These are phyloP conservation scores for Abramis brama DNA, from an alignment of 2,113 vertebrate species.

Conservation along the genomic window DNA sequence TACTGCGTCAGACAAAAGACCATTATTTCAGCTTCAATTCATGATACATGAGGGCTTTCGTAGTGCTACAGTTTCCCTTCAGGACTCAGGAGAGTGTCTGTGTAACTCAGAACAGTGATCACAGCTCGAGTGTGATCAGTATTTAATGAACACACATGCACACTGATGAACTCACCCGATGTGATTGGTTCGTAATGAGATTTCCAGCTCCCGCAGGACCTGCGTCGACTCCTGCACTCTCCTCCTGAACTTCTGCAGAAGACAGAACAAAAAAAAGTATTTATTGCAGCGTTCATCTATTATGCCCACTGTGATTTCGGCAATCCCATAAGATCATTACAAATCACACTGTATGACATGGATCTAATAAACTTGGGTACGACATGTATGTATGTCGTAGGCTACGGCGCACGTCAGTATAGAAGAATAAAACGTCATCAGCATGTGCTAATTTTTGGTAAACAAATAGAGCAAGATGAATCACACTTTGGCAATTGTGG, in stretches of 20 bases:
- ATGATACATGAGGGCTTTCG: not conserved
- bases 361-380: too few species aligned
- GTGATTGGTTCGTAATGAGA: constrained; percentile 96
- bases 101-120: not conserved
- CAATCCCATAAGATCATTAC: too few species aligned
- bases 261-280: constrained; percentile 1
- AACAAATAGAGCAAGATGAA: too few species aligned
- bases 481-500: too few species aligned
- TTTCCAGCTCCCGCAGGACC: constrained; percentile 97
- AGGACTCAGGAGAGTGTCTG: constrained; percentile 1
- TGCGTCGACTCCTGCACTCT: constrained; percentile 98
- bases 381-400: too few species aligned
- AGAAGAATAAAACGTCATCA: too few species aligned
- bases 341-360: too few species aligned
- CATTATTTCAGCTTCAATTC: not conserved
- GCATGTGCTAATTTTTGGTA: too few species aligned
- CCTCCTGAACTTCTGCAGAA: constrained; percentile 91
- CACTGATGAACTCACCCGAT: constrained; percentile 87
- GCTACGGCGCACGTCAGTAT: too few species aligned
- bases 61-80: not conserved
- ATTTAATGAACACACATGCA: constrained; percentile 40
- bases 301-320: not conserved
- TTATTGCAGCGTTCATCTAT: not conserved
- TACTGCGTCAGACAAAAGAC: not conserved
- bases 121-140: not conserved